Evolutionary conservation across 2,797 vertebrate species (phyloP), one percentile per base, ranked within the genome.

Genomic region (Melanotaenia parkinsoni): DNA sequence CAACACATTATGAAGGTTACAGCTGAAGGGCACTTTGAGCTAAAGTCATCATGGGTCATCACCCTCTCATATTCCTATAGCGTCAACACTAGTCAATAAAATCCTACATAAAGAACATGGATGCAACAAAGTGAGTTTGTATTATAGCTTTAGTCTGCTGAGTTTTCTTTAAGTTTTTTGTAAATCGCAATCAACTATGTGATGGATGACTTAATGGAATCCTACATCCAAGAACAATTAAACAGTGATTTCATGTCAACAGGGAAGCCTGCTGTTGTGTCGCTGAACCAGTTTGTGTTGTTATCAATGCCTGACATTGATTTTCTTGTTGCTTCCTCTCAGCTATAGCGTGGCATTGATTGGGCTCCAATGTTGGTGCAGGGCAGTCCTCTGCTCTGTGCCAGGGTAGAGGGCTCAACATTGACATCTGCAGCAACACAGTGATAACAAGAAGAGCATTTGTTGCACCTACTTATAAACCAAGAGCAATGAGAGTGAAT

Each of bases 291-390:
- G 70, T 88, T 77, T 83, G 81, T 66, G 86, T 53, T 77, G 61
- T 79, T 74, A 88, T 92, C 89, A 86, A 84, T 91, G 76, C 68
- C 50, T 37, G 0, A 1, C 63, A 93, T 94, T 0, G 92, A 94
- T 89, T 79, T 70, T 50, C 66, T 82, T 26, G 74, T 84, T 81
- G 76, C 77, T 76, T 86, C 82, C 89, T 85, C 71, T 87, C 72
- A 70, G 82, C 85, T 82, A 77, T 80, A 85, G 84, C 69, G 68
- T 79, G 71, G 20, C 86, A 93, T 93, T 63, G 91, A 94, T 92
- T 61, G 22, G 60, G 80, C 83, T 85, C 79, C 84, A 76, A 75
- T 66, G 76, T 85, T 73, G 65, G 70, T 38, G 78, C 71, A 67
- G 85, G 77, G 66, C 89, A 91, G 86, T 88, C 67, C 51, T 72